These are phyloP conservation scores for Hydrozoanthus gracilis DNA, from an alignment of 92 coral and sea anemone species.

Conservation along the genomic window DNA sequence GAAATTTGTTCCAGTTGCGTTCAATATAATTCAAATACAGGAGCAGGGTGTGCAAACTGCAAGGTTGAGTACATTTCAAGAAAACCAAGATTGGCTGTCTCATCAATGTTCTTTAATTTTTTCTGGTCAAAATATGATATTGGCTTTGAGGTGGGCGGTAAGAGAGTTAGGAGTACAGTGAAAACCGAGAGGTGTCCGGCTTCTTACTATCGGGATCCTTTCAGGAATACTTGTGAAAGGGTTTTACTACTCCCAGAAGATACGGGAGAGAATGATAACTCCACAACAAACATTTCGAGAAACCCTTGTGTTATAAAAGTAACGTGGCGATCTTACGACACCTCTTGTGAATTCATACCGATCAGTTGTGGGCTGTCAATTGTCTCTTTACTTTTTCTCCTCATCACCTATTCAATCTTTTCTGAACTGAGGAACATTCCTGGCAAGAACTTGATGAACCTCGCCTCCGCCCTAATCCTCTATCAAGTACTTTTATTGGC, in stretches of 20 bases:
- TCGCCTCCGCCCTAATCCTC: not conserved
- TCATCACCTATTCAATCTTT: conserved; percentile 9
- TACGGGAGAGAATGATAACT: not conserved
- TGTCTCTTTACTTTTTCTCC: not conserved
- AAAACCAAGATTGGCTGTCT: no score
- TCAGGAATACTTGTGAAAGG: no score
- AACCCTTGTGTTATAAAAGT: not conserved
- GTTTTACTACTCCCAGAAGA: no score
- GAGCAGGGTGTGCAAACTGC: no score
- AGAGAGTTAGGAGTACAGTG: no score
- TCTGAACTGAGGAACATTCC: conserved; percentile 12
- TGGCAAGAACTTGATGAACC: not conserved
- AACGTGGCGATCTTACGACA: not conserved
- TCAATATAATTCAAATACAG: not conserved
- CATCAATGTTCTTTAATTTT: no score
- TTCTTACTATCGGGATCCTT: no score
- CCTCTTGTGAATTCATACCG: not conserved
- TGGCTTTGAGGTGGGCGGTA: no score
- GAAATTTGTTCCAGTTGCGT: not conserved
- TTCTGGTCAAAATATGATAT: no score
- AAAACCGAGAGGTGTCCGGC: no score
- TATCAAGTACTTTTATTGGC: not conserved
- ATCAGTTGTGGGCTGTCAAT: not conserved
- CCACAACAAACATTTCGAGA: no score
- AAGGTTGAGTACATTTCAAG: no score